phyloP scores from a whole-genome alignment of 1,140 invertebrate genomes.

The Pectinophora gossypiella region DNA sequence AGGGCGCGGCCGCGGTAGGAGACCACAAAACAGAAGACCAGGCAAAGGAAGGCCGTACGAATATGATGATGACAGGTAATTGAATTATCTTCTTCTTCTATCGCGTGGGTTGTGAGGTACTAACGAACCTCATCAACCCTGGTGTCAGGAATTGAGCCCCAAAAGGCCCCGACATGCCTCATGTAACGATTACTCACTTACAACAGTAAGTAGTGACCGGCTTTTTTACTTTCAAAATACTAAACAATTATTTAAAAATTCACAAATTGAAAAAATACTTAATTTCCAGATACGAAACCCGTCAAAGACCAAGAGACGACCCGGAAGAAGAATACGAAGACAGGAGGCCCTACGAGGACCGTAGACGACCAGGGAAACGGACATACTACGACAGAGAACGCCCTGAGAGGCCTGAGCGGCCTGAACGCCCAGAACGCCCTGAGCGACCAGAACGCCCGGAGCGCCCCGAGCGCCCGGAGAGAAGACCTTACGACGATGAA shows the following conservation, averaged over 20 bases:
- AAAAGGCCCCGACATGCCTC: too few relatives aligned
- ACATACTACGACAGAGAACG: background rate
- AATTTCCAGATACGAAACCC: constrained; percentile 60
- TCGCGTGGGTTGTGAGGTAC: background rate
- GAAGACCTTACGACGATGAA: constrained; percentile 34
- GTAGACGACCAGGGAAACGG: background rate
- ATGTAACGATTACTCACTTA: too few relatives aligned
- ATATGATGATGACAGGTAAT: constrained; percentile 65
- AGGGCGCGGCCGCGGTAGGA: background rate
- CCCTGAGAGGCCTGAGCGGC: too few relatives aligned
- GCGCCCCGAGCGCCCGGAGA: constrained; percentile 14
- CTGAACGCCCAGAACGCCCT: too few relatives aligned
- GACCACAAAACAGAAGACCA: constrained; percentile 65
- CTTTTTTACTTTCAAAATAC: background rate
- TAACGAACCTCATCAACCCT: too few relatives aligned
- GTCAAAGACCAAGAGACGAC: constrained; percentile 54
- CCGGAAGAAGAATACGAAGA: constrained; percentile 69
- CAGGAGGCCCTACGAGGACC: constrained; percentile 34
- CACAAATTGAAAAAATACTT: background rate
- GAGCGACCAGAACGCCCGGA: too few relatives aligned
- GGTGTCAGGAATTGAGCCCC: too few relatives aligned
- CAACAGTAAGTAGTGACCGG: too few relatives aligned
- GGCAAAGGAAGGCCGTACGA: constrained; percentile 53
- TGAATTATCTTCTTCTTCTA: background rate
- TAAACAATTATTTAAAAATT: background rate